phyloP scores from a whole-genome alignment of 2,797 vertebrate species.

The Sebastiscus tertius region DNA sequence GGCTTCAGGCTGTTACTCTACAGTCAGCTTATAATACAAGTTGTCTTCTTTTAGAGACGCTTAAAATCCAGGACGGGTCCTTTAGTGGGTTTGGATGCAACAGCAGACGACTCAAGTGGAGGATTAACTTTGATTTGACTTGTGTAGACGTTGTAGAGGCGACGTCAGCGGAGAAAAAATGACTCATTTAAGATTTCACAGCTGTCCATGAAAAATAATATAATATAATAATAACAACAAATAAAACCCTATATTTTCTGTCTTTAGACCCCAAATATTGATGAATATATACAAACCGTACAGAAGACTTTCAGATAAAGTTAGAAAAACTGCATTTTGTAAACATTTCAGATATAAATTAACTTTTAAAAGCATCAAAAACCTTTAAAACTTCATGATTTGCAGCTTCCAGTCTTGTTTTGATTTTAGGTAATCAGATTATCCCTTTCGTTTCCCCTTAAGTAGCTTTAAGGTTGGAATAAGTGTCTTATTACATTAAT shows the following conservation, averaged over 20 bases:
- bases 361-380: not conserved
- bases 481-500: not conserved
- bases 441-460: not conserved
- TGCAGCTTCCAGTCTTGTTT: not conserved
- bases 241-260: rapidly evolving
- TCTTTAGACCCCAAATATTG: not conserved
- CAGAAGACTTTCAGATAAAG: not conserved
- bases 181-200: not conserved
- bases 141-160: too few species aligned
- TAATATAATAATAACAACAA: too few species aligned
- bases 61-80: too few species aligned
- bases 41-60: too few species aligned
- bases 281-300: too few species aligned
- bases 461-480: not conserved
- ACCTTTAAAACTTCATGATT: not conserved
- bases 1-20: too few species aligned
- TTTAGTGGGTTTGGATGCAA: too few species aligned
- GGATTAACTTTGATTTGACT: too few species aligned
- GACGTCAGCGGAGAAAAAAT: not conserved
- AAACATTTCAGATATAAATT: not conserved
- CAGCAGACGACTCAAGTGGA: too few species aligned
- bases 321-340: too few species aligned
- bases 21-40: not conserved
- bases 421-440: not conserved
- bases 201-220: not conserved